These are phyloP conservation scores for Dromococcyx pavoninus DNA, from an alignment of 2,797 vertebrate genomes.

Conservation along the genomic window DNA sequence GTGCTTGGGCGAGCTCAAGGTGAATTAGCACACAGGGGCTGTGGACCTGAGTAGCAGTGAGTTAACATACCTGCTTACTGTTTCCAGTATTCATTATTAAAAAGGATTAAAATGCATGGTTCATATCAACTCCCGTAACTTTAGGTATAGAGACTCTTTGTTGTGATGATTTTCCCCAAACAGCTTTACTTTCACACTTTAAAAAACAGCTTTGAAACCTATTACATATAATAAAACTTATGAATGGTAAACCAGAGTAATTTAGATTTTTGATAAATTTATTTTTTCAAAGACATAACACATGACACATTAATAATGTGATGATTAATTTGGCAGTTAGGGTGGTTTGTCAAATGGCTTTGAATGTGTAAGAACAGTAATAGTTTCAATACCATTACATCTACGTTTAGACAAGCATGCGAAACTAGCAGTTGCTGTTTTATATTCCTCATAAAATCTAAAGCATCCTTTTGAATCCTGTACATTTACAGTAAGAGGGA, in stretches of 20 bases:
- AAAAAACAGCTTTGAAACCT: background rate
- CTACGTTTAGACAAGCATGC: constrained; percentile 26
- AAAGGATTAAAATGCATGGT: background rate
- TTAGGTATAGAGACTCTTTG: background rate
- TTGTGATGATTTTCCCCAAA: background rate
- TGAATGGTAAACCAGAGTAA: background rate
- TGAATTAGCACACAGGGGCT: background rate
- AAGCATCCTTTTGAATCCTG: background rate
- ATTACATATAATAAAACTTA: background rate
- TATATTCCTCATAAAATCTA: background rate
- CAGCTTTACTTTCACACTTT: background rate
- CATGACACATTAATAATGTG: background rate
- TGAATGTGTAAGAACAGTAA: background rate
- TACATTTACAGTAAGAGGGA: background rate
- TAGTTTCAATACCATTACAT: background rate
- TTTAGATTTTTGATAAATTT: background rate
- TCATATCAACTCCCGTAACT: background rate
- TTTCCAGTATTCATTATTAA: background rate
- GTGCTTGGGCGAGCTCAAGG: background rate
- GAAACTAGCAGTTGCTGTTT: background rate
- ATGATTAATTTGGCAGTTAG: background rate
- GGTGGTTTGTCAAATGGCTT: background rate
- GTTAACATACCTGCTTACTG: background rate
- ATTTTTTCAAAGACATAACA: background rate
- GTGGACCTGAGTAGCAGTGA: background rate